Conservation (phyloP, 2,113 vertebrate species). For the Lophotis ruficrista region DNA sequence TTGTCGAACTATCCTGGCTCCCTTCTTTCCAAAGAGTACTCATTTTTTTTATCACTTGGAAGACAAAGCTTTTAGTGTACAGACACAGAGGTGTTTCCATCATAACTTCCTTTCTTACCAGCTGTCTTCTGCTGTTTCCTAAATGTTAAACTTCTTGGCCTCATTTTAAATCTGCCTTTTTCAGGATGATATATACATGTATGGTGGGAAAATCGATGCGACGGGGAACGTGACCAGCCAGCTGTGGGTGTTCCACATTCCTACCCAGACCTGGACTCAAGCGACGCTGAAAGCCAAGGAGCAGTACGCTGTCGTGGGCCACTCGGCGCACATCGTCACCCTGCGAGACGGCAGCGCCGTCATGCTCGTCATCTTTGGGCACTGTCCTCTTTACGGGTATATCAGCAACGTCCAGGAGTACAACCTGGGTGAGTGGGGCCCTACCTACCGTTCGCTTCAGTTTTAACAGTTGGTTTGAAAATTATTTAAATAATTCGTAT, state of each 20-base stretch:
- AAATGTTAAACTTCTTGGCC: not conserved
- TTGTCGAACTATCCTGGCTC: not conserved
- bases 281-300: slow-evolving; percentile 81
- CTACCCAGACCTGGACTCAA: slow-evolving; percentile 86
- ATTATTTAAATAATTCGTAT: rapidly evolving
- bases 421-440: slow-evolving; percentile 82
- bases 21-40: not conserved
- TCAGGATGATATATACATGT: slow-evolving; percentile 96
- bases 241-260: slow-evolving; percentile 90
- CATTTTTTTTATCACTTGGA: not conserved
- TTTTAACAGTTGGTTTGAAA: not conserved
- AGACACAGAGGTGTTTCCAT: not conserved
- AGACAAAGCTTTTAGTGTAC: not conserved
- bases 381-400: slow-evolving; percentile 95
- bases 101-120: not conserved
- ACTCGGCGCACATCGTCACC: slow-evolving; percentile 89
- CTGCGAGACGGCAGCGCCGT: slow-evolving; percentile 69
- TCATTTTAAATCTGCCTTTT: not conserved
- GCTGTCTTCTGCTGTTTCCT: not conserved
- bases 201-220: slow-evolving; percentile 93
- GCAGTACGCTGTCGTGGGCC: slow-evolving; percentile 94
- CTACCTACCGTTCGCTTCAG: rapidly evolving
- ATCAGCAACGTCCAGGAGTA: slow-evolving; percentile 95
- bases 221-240: slow-evolving; percentile 93
- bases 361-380: slow-evolving; percentile 95